These are phyloP conservation scores for Andrena flavipes DNA, from an alignment of 2,888 invertebrate genomes.

Conservation along the genomic window DNA sequence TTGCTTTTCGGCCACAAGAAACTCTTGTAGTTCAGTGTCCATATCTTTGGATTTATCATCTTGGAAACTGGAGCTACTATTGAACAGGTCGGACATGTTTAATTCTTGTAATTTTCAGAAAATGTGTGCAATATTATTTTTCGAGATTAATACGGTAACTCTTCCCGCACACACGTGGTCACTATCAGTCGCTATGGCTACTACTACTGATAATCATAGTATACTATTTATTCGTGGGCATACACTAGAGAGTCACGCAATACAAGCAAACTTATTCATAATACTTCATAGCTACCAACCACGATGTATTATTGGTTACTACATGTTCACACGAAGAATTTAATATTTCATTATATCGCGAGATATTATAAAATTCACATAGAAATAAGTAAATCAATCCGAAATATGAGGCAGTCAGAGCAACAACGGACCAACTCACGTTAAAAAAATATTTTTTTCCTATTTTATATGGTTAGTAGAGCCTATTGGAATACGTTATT, in stretches of 20 bases:
- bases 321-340: not conserved
- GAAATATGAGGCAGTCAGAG: no score
- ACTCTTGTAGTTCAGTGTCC: slow-evolving; percentile 93
- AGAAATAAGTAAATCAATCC: not conserved
- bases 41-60: slow-evolving; percentile 83
- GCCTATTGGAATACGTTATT: no score
- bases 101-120: slow-evolving; percentile 1
- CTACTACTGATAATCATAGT: slow-evolving; percentile 17
- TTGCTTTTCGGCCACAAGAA: slow-evolving; percentile 93
- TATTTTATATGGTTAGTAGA: no score
- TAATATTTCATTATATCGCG: not conserved
- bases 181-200: not conserved
- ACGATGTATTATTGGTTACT: slow-evolving; percentile 7
- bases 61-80: slow-evolving; percentile 66
- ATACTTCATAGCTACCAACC: not conserved
- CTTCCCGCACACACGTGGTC: slow-evolving; percentile 39
- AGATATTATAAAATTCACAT: not conserved
- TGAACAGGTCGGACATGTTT: slow-evolving; percentile 79
- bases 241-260: slow-evolving; percentile 1
- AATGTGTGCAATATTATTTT: slow-evolving; percentile 5
- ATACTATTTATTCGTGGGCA: slow-evolving; percentile 3
- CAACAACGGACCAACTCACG: no score
- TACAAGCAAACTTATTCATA: not conserved
- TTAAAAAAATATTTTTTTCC: no score
- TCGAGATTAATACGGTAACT: slow-evolving; percentile 3